A percentile compares a stretch with the other conserved stretches of the same genome.
These are phyloP conservation scores for Rhinichthys osculus DNA, from an alignment of 2,797 vertebrate species.

Conservation along the genomic window DNA sequence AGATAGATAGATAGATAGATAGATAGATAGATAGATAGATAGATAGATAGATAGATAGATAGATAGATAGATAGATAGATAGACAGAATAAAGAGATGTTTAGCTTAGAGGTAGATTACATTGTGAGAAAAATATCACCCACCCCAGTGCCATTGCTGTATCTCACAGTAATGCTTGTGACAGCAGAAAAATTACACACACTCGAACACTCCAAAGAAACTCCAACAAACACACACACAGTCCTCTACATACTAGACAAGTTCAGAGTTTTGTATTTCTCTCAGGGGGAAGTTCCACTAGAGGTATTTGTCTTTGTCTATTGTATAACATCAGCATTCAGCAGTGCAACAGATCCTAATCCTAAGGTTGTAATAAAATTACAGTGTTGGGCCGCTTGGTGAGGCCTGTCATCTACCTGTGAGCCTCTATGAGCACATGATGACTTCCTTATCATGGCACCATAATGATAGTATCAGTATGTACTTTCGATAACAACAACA, in stretches of 20 bases:
- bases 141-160: conserved; percentile 51
- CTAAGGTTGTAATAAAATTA: neutral
- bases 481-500: neutral
- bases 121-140: conserved; percentile 27
- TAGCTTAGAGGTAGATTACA: conserved; percentile 54
- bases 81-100: conserved; percentile 5
- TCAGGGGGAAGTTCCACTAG: conserved; percentile 20
- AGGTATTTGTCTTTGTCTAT: neutral
- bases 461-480: neutral
- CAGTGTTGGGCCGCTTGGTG: neutral
- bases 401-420: neutral
- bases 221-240: conserved; percentile 22
- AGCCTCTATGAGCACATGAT: neutral
- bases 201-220: conserved; percentile 35
- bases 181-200: conserved; percentile 21
- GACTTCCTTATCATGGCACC: neutral
- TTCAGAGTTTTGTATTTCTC: conserved; percentile 17
- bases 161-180: conserved; percentile 50
- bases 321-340: neutral
- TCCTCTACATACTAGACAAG: conserved; percentile 21
- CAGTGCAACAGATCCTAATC: neutral
- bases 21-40: neutral
- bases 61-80: neutral
- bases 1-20: neutral
- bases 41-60: neutral